Base-by-base conservation (phyloP, 2,797 vertebrate species). In the Sternarchorhynchus goeldii region DNA sequence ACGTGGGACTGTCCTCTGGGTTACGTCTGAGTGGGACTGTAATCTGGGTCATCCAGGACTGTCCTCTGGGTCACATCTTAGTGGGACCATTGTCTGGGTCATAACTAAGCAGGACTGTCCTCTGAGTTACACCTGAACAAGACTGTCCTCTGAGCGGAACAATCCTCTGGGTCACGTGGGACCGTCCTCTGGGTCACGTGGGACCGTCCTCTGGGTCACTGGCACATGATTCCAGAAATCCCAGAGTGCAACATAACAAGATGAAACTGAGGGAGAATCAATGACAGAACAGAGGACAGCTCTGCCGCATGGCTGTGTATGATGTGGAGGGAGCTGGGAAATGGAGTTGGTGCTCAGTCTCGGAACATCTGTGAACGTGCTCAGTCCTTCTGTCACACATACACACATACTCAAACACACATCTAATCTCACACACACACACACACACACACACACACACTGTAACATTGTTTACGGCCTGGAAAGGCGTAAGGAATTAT, bases 391-490 rank as follows among this genome's bases (percentile, higher is more conserved):
- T 75, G 70, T 77, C 58, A 50, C 45, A 10, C 45, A 10, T 3
- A 10, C 45, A 10, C 8, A 50, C 68, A 36, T 7, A 2, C 34
- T 4, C 45, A 50, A 12, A 50, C 45, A 50, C 45, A 50, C 45
- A 50, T 25, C 25, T 25, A 1, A 25, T 25, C 25, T 25, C 45
- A 50, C 45, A 50, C 45, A 45, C 41, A 45, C 41, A 45, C 41
- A 45, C 41, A 45, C 41, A 45, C 41, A 45, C 41, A 45, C n/a
- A 41, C 62, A 63, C 10, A 34, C 56, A 65, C 56, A 72, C 67
- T 7, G 70, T 82, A 80, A 68, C 75, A 78, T 67, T 79, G 59
- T 86, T 85, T 78, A 73, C 83, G 82, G 82, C 83, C 73, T 78
- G 68, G 68, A 84, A 73, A 34, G 58, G 76, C 73, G 63, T 32